phyloP scores from a whole-genome alignment of 2,888 invertebrate genomes.

The Catocala fraxini region DNA sequence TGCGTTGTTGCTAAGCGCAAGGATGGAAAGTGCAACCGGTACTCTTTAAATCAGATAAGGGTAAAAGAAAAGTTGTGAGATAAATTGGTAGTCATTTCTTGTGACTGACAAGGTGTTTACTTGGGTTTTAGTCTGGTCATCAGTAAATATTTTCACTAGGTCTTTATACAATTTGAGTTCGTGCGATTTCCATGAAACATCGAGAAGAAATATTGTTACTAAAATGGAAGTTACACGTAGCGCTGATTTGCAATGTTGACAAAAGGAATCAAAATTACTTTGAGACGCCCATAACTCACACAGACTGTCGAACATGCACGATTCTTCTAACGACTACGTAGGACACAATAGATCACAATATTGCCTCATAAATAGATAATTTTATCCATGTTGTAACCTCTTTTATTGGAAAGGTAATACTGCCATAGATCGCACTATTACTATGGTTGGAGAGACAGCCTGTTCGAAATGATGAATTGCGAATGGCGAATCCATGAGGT shows the following conservation, averaged over 20 bases:
- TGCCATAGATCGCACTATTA: slow-evolving; percentile 53
- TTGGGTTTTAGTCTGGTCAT: not conserved
- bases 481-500: slow-evolving; percentile 80
- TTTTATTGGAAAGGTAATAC: slow-evolving; percentile 49
- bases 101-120: too few species aligned
- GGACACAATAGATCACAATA: slow-evolving; percentile 26
- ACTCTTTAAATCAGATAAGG: too few species aligned
- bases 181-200: too few species aligned
- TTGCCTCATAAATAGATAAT: slow-evolving; percentile 21
- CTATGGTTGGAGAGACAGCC: slow-evolving; percentile 63
- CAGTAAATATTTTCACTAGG: not conserved
- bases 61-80: too few species aligned
- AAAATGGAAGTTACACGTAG: slow-evolving; percentile 28
- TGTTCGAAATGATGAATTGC: slow-evolving; percentile 81
- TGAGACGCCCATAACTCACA: slow-evolving; percentile 16
- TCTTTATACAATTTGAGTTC: too few species aligned
- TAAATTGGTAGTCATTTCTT: too few species aligned
- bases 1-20: slow-evolving; percentile 74
- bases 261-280: slow-evolving; percentile 19
- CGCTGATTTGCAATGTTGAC: slow-evolving; percentile 35
- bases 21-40: slow-evolving; percentile 50
- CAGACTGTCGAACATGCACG: slow-evolving; percentile 35
- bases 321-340: slow-evolving; percentile 22
- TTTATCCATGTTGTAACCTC: slow-evolving; percentile 31
- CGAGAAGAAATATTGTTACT: too few species aligned